phyloP scores from a whole-genome alignment of 2,797 vertebrate genomes.

The Centroberyx gerrardi region DNA sequence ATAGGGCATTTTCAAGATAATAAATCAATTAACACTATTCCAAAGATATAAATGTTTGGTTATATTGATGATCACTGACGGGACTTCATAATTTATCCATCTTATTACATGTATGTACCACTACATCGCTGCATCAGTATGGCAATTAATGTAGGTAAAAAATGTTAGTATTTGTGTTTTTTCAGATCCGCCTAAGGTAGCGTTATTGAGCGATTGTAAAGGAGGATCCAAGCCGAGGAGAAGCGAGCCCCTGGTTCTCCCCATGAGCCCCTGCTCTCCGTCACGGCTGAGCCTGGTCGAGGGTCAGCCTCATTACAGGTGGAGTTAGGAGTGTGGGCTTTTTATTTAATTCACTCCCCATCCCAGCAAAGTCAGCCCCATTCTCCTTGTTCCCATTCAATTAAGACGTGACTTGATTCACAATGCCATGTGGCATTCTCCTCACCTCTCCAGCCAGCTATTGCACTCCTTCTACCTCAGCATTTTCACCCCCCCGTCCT shows the following conservation, averaged over 20 bases:
- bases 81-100: no score
- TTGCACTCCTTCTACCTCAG: no score
- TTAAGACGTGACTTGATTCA: no score
- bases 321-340: slow-evolving; percentile 35
- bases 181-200: slow-evolving; percentile 85
- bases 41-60: no score
- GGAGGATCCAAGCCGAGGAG: slow-evolving; percentile 63
- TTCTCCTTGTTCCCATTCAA: no score
- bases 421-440: no score
- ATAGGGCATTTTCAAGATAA: no score
- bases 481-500: no score
- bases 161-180: slow-evolving; percentile 26
- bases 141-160: not conserved
- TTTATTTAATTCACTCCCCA: not conserved
- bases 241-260: slow-evolving; percentile 86
- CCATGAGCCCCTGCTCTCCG: slow-evolving; percentile 87
- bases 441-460: no score
- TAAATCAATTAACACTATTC: no score
- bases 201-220: slow-evolving; percentile 80
- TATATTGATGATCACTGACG: no score
- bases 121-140: not conserved
- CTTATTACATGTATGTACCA: no score
- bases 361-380: not conserved
- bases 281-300: slow-evolving; percentile 84
- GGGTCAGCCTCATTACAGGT: slow-evolving; percentile 84